Evolutionary conservation across 2,113 vertebrate genomes (phyloP).

Genomic region (Geococcyx californianus): DNA sequence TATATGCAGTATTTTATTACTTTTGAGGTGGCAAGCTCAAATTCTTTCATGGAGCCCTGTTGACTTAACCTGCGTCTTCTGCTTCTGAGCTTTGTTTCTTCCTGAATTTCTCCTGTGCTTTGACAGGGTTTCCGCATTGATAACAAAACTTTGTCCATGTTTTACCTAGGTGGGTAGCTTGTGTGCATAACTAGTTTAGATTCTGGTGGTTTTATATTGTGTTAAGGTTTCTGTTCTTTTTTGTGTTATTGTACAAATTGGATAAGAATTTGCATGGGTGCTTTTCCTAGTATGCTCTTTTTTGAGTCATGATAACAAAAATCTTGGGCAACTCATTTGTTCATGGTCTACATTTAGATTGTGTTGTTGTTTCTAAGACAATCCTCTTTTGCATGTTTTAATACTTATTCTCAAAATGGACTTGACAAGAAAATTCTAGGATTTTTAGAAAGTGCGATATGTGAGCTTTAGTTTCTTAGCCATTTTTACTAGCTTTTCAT

Average conservation of each 20-base stretch:
- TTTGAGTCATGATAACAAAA: neutral
- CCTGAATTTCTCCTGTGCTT: neutral
- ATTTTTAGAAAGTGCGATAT: neutral
- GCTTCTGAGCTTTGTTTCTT: neutral
- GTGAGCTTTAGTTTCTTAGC: neutral
- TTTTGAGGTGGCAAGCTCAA: neutral
- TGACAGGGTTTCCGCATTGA: neutral
- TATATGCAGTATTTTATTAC: neutral
- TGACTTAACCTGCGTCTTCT: neutral
- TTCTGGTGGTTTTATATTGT: neutral
- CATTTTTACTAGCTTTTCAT: neutral
- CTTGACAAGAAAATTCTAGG: neutral
- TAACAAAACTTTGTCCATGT: neutral
- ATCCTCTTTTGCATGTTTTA: neutral
- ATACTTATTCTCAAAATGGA: neutral
- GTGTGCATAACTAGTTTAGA: neutral
- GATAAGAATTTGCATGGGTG: neutral
- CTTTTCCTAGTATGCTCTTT: neutral
- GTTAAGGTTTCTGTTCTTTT: neutral
- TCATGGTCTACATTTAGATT: neutral
- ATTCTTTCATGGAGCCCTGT: neutral
- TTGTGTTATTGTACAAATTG: neutral
- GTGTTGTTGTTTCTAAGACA: neutral
- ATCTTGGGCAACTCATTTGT: neutral
- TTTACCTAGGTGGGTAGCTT: neutral